Percentiles rank a stretch among this genome's conserved stretches.
Evolutionary conservation across 2,113 vertebrate species (phyloP).

Genomic region (Ptyas mucosa): DNA sequence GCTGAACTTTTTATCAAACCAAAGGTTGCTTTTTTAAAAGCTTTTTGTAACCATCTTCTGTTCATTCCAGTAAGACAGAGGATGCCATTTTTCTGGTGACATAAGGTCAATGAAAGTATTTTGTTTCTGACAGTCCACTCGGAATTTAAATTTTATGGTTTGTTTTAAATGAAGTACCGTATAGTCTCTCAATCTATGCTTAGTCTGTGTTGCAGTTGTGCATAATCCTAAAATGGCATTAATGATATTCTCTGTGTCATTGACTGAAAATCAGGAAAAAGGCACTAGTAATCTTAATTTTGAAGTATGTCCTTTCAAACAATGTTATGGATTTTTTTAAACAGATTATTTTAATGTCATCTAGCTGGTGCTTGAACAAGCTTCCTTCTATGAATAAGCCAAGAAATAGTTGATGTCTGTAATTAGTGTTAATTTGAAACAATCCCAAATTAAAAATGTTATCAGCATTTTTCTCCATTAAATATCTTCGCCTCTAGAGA

Average conservation of each 20-base stretch:
- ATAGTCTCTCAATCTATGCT: conserved; percentile 51
- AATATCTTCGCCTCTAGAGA: conserved; percentile 60
- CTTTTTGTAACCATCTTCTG: conserved; percentile 62
- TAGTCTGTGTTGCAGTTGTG: conserved; percentile 35
- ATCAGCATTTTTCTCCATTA: conserved; percentile 47
- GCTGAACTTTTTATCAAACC: conserved; percentile 73
- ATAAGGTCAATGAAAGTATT: conserved; percentile 61
- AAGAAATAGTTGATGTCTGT: conserved; percentile 52
- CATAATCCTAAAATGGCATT: conserved; percentile 56
- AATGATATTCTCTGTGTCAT: conserved; percentile 33
- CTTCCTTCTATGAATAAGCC: conserved; percentile 18
- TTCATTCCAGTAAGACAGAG: conserved; percentile 72
- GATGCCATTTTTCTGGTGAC: conserved; percentile 71
- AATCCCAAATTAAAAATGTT: conserved; percentile 43
- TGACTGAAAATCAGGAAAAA: conserved; percentile 33
- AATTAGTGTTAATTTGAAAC: conserved; percentile 49
- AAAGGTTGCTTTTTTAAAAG: conserved; percentile 69
- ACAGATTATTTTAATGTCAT: conserved; percentile 60
- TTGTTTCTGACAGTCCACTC: conserved; percentile 56
- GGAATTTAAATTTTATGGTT: conserved; percentile 54
- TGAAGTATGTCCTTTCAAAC: conserved; percentile 46
- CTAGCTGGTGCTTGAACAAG: conserved; percentile 21
- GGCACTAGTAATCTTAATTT: conserved; percentile 57
- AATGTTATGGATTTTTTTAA: conserved; percentile 40
- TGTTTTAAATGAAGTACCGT: conserved; percentile 46